phyloP scores from a whole-genome alignment of 2,888 invertebrate species.

The Willowsia nigromaculata region DNA sequence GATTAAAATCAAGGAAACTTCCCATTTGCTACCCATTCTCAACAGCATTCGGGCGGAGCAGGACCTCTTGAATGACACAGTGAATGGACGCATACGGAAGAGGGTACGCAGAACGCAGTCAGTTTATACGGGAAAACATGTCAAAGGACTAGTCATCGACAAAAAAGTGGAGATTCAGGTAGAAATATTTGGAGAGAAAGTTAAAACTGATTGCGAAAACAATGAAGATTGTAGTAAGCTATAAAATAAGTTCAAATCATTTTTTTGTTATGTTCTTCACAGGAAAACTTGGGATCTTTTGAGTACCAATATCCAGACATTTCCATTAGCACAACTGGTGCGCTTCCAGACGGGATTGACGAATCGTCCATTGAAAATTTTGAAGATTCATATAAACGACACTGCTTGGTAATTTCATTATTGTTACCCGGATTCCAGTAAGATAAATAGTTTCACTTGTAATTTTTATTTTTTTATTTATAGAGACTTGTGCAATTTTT shows the following conservation, averaged over 20 bases:
- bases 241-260: too few species aligned
- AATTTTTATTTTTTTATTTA: background rate
- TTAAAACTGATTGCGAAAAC: too few species aligned
- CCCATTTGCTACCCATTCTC: conserved; percentile 51
- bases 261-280: background rate
- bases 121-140: conserved; percentile 52
- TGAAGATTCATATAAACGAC: conserved; percentile 51
- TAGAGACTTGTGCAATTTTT: conserved; percentile 41
- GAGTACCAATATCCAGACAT: conserved; percentile 39
- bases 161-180: conserved; percentile 59
- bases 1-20: conserved; percentile 89
- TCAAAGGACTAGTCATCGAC: conserved; percentile 60
- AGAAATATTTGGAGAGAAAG: background rate
- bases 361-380: conserved; percentile 30
- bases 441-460: background rate
- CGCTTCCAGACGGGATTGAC: conserved; percentile 31
- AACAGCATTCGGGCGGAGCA: conserved; percentile 65
- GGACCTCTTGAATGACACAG: conserved; percentile 63
- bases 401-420: conserved; percentile 49
- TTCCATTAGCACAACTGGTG: background rate
- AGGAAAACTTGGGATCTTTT: conserved; percentile 62
- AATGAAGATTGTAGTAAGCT: too few species aligned
- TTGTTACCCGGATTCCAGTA: background rate
- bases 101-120: conserved; percentile 53
- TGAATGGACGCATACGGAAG: conserved; percentile 61